Evolutionary conservation across 2,797 vertebrate genomes (phyloP).

Genomic region (Passerculus sandwichensis): DNA sequence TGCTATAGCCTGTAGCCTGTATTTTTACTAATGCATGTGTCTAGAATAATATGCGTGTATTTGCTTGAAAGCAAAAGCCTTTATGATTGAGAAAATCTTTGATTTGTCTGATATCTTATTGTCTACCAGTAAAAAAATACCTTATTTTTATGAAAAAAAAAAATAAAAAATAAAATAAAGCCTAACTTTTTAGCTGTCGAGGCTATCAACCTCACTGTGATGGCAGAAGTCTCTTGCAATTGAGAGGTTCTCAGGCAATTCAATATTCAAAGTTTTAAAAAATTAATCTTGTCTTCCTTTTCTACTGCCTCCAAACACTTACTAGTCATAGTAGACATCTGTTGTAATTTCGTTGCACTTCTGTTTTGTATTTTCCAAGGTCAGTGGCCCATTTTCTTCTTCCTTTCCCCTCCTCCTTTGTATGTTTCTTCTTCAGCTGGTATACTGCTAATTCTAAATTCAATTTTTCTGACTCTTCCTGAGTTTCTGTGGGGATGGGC

Average conservation of each 20-base stretch:
- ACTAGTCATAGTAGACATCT: not conserved
- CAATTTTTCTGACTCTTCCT: not conserved
- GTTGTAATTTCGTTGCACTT: not conserved
- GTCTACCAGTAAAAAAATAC: not conserved
- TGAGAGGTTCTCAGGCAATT: not conserved
- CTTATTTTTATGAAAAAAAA: not conserved
- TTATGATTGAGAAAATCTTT: not conserved
- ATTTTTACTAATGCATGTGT: not conserved
- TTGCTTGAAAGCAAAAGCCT: not conserved
- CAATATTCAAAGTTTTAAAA: not conserved
- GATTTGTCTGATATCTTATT: not conserved
- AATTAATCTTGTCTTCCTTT: not conserved
- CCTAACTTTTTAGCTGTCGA: not conserved
- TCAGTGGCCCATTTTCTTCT: not conserved
- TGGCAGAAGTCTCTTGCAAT: not conserved
- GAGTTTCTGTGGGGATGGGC: not conserved
- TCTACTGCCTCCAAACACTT: not conserved
- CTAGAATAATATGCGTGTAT: rapidly evolving
- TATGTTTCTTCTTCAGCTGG: not conserved
- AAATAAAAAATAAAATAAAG: not conserved
- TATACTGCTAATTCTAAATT: not conserved
- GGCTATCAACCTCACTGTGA: not conserved
- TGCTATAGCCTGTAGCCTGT: not conserved
- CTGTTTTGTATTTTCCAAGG: not conserved
- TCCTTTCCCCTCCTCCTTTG: rapidly evolving